Evolutionary conservation across 2,797 vertebrate genomes (phyloP), one percentile per base, ranked within the genome.

Genomic region (Champsocephalus esox): DNA sequence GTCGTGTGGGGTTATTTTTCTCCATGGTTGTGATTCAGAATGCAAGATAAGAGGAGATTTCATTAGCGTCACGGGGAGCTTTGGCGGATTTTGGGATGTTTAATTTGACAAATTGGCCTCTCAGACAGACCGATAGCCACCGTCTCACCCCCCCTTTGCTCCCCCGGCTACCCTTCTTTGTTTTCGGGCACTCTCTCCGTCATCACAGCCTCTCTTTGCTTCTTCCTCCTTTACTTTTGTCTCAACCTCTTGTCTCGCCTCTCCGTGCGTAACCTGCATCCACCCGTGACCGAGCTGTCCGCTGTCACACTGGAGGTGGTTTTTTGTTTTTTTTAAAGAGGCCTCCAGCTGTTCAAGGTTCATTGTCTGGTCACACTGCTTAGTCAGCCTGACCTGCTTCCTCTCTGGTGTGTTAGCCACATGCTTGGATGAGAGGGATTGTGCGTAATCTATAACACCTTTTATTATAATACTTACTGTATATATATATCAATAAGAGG

Each of bases 71-170:
- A 57, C 24, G 56, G 34, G 9, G 34, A 44, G 65, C 66, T 79
- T 82, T 73, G 70, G 81, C 71, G 21, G 69, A 61, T 79, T 80
- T 82, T 68, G 44, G 52, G 70, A 71, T 79, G 66, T 90, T 74
- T 83, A 84, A 85, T 91, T 90, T 80, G 70, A 70, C 52, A 83
- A 88, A 90, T 87, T 88, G 80, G 79, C 77, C 76, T 87, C 73
- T 46, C 79, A 85, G 88, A 83, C 83, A 80, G 66, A 28, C 63
- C 43, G 64, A 32, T 77, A 57, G 61, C 32, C 81, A 75, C 71
- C 59, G 65, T 45, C 58, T 70, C 70, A 9, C 38, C 78, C 59
- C 62, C 65, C 14, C 57, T 38, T 49, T 16, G 34, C 67, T 32
- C 79, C 3, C 45, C 77, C 78, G 60, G 64, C 79, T 68, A 66